Conservation (phyloP, 2,888 invertebrate species). For the Leptura quadrifasciata region DNA sequence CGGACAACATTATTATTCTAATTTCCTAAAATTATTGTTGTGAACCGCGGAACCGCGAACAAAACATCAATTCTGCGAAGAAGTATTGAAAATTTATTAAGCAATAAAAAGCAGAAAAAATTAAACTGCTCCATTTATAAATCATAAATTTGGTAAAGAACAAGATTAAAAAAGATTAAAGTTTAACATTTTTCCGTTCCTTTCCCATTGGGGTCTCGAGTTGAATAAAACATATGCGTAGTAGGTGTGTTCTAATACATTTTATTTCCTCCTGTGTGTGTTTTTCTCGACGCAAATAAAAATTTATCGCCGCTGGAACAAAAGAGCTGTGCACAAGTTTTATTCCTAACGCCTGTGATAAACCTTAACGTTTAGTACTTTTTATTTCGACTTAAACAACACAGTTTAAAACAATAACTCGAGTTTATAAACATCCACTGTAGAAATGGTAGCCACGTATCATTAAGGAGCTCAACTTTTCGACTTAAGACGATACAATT, state of each 20-base stretch:
- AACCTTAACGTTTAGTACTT: slow-evolving; percentile 53
- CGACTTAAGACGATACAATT: slow-evolving; percentile 46
- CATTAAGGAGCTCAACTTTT: slow-evolving; percentile 58
- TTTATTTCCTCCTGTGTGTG: slow-evolving; percentile 55
- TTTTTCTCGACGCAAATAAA: slow-evolving; percentile 53
- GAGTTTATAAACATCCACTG: slow-evolving; percentile 46
- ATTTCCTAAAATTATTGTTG: background rate
- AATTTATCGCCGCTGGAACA: slow-evolving; percentile 54
- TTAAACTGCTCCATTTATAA: slow-evolving; percentile 50
- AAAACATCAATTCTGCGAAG: slow-evolving; percentile 29
- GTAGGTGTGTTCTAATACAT: slow-evolving; percentile 57
- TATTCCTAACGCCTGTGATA: slow-evolving; percentile 56
- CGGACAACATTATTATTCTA: background rate
- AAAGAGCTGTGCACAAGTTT: slow-evolving; percentile 50
- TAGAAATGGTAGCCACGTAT: slow-evolving; percentile 34
- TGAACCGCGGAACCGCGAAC: background rate
- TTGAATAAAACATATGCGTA: slow-evolving; percentile 60
- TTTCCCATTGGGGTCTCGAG: slow-evolving; percentile 43
- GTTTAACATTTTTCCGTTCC: slow-evolving; percentile 56
- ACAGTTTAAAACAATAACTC: slow-evolving; percentile 44
- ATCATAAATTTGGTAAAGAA: slow-evolving; percentile 55
- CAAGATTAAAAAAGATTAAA: slow-evolving; percentile 61
- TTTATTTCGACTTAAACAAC: slow-evolving; percentile 48
- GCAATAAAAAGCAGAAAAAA: slow-evolving; percentile 47
- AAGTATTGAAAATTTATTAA: slow-evolving; percentile 47